Base-by-base conservation (phyloP, 2,113 vertebrate genomes). In the Psilopsiagon aymara region DNA sequence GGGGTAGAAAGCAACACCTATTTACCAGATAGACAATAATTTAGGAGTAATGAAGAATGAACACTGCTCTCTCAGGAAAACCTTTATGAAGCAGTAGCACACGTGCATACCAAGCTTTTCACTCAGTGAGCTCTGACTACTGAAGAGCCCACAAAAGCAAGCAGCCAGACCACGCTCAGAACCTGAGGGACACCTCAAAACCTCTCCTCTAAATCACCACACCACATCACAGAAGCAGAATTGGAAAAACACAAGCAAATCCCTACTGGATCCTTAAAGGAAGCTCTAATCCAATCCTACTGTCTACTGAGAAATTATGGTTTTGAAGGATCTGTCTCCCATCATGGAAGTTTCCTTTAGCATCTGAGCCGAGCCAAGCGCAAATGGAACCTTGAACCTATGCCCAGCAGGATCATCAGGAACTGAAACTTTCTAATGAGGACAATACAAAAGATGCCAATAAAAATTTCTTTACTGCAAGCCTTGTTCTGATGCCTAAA, bases 311-410 rank as follows among this genome's bases (percentile, higher is more conserved):
- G 67, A 92, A 92, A 86, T 74, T 29, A 39, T n/a, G 60, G 1
- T 90, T 92, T 77, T 77, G 82, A 82, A 92, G 60, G 76, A 91
- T 88, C 59, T 74, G 76, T 70, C 68, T 92, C 67, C 66, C 81
- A 85, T 89, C 78, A 74, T 2, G 5, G 83, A 95, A 82, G 7
- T 60, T 96, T 96, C 67, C 66, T 92, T 57, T 75, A 94, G 41
- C 59, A 66, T 89, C 47, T 73, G 53, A 94, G n/a, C 77, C 47
- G 74, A 94, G 94, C 88, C 92, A 96, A 96, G 52, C 9, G 35
- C 88, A 94, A 91, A 89, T 82, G 86, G 94, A 95, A 89, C 74
- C 67, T 87, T 95, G 96, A 96, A 94, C 63, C 37, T 47, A 14
- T 35, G 91, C 94, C 93, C 91, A 77, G 94, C 67, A 57, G n/a